Evolutionary conservation across 2,888 invertebrate genomes (phyloP).

Genomic region (Seladonia tumulorum): DNA sequence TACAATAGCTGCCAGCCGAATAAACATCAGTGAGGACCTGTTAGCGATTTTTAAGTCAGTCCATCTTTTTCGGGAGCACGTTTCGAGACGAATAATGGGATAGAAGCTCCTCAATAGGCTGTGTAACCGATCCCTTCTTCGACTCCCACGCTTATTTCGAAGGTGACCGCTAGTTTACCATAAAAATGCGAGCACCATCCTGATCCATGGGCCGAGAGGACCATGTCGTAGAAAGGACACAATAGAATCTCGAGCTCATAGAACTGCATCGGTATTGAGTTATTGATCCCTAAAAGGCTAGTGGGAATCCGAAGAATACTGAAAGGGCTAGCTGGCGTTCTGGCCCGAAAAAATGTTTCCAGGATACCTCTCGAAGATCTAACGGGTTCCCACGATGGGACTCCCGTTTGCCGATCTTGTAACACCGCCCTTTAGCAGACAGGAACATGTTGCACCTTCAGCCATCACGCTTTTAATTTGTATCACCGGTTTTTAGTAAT

Average conservation of each 20-base stretch:
- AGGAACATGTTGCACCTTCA: not conserved
- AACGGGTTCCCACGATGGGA: slow-evolving; percentile 77
- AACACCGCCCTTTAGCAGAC: not conserved
- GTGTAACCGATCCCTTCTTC: slow-evolving; percentile 76
- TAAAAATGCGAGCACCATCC: slow-evolving; percentile 77
- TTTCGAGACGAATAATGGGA: not conserved
- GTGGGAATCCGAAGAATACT: slow-evolving; percentile 70
- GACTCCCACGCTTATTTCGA: slow-evolving; percentile 83
- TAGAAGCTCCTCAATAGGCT: slow-evolving; percentile 32
- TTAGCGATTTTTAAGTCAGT: slow-evolving; percentile 4
- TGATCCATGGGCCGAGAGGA: slow-evolving; percentile 67
- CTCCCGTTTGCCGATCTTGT: not conserved
- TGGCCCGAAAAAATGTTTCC: slow-evolving; percentile 59
- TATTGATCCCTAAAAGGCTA: slow-evolving; percentile 79
- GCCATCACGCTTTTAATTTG: not conserved
- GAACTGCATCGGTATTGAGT: slow-evolving; percentile 75
- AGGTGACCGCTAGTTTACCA: slow-evolving; percentile 76
- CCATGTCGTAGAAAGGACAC: slow-evolving; percentile 56
- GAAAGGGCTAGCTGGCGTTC: slow-evolving; percentile 61
- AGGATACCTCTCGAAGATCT: slow-evolving; percentile 46
- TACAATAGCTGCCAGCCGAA: not conserved
- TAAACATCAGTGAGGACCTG: not conserved
- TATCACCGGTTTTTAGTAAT: not conserved
- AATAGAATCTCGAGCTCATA: slow-evolving; percentile 68
- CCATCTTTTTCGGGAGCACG: slow-evolving; percentile 3